Evolutionary conservation across 2,113 vertebrate species (phyloP).

Genomic region (Percina caprodes): DNA sequence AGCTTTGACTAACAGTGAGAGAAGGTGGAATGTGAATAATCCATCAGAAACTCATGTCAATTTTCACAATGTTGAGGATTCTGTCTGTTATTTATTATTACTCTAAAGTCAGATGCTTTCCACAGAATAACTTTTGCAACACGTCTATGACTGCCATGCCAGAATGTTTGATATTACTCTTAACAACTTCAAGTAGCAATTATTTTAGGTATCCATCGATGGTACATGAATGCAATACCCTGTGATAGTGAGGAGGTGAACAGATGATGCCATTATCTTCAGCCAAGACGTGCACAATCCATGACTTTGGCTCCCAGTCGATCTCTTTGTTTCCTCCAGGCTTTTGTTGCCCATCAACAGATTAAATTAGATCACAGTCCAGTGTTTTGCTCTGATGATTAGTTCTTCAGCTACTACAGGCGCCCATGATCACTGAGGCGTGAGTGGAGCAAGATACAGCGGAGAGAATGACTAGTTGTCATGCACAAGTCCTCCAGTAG

Average conservation of each 20-base stretch:
- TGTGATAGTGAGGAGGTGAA: not conserved
- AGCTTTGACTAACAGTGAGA: constrained; percentile 26
- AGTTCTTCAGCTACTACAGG: constrained; percentile 73
- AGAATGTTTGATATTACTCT: constrained; percentile 22
- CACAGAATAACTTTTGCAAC: not conserved
- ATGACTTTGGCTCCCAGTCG: constrained; percentile 19
- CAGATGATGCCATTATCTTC: constrained; percentile 59
- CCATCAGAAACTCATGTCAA: constrained; percentile 3
- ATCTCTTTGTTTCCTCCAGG: constrained; percentile 47
- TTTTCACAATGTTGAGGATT: constrained; percentile 18
- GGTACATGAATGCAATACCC: not conserved
- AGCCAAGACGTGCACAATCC: constrained; percentile 53
- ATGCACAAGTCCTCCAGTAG: constrained; percentile 65
- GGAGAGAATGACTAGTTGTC: constrained; percentile 67
- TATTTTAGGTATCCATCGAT: not conserved
- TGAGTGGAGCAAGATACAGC: constrained; percentile 60
- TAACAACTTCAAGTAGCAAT: constrained; percentile 4
- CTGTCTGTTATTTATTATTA: not conserved
- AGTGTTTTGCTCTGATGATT: constrained; percentile 76
- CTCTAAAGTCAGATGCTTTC: constrained; percentile 1
- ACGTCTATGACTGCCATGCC: not conserved
- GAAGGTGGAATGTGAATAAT: constrained; percentile 20
- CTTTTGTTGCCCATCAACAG: constrained; percentile 66
- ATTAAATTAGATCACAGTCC: constrained; percentile 75
- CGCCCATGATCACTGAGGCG: constrained; percentile 63